phyloP scores from a whole-genome alignment of 2,113 vertebrate species.

The Percina caprodes region DNA sequence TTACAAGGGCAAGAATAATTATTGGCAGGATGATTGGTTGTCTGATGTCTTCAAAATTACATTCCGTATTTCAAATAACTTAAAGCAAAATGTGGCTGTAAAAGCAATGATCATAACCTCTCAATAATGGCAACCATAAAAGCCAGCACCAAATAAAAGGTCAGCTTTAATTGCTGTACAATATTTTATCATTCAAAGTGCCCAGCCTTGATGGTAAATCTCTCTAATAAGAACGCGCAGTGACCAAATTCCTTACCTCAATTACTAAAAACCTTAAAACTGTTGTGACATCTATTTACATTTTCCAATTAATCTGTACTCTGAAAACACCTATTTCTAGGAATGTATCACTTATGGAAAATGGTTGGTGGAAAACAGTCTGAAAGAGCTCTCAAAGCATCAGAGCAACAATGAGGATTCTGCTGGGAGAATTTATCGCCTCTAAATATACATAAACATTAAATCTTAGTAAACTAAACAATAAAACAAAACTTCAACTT shows the following conservation, averaged over 20 bases:
- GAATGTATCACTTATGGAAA: background rate
- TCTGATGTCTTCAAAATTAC: conserved; percentile 8
- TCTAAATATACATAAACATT: background rate
- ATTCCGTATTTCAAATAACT: conserved; percentile 28
- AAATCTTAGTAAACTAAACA: background rate
- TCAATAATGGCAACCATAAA: conserved; percentile 61
- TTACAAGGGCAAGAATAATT: conserved; percentile 50
- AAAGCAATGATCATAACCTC: conserved; percentile 54
- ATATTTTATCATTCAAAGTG: conserved; percentile 52
- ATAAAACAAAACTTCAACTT: background rate
- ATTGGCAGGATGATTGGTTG: conserved; percentile 31
- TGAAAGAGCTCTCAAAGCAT: background rate
- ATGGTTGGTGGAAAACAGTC: background rate
- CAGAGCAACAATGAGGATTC: background rate
- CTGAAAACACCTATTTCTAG: background rate
- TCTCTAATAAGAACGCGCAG: conserved; percentile 15
- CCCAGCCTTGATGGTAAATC: conserved; percentile 47
- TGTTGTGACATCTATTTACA: background rate
- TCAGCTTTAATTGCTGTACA: conserved; percentile 45
- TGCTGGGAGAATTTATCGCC: background rate
- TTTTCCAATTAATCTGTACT: background rate
- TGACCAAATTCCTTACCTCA: background rate
- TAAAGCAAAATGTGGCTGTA: conserved; percentile 42
- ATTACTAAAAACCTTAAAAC: background rate
- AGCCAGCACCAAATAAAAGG: conserved; percentile 56